Conservation (phyloP, 1,140 invertebrate genomes). For the Drosophila watanabei region DNA sequence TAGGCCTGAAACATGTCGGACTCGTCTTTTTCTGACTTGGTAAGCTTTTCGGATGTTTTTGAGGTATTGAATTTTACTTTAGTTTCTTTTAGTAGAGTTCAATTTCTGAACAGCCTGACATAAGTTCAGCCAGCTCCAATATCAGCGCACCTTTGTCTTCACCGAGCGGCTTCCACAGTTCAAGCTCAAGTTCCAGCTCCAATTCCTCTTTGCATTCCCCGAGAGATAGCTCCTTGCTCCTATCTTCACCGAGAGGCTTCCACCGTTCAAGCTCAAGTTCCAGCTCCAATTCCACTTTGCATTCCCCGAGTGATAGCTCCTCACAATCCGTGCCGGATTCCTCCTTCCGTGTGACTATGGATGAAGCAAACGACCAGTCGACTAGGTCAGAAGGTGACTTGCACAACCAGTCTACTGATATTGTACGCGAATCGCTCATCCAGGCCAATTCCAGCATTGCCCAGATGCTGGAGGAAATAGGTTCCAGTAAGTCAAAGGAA, state of each 20-base stretch:
- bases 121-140: neutral
- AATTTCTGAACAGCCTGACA: neutral
- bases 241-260: neutral
- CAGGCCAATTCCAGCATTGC: neutral
- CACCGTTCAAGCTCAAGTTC: neutral
- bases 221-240: no score
- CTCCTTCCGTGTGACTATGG: neutral
- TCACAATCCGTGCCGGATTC: no score
- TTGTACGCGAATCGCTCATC: no score
- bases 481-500: conserved; percentile 25
- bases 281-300: neutral
- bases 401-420: neutral
- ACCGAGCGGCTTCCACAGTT: neutral
- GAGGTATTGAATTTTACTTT: neutral
- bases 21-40: neutral
- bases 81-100: neutral
- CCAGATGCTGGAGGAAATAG: conserved; percentile 34
- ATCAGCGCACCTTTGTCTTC: neutral
- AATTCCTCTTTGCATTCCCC: neutral
- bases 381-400: neutral
- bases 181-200: neutral
- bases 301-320: neutral
- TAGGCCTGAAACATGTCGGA: neutral
- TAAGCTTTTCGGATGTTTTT: neutral
- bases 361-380: neutral